Conservation (phyloP, 2,113 vertebrate genomes). For the Mirza zaza region DNA sequence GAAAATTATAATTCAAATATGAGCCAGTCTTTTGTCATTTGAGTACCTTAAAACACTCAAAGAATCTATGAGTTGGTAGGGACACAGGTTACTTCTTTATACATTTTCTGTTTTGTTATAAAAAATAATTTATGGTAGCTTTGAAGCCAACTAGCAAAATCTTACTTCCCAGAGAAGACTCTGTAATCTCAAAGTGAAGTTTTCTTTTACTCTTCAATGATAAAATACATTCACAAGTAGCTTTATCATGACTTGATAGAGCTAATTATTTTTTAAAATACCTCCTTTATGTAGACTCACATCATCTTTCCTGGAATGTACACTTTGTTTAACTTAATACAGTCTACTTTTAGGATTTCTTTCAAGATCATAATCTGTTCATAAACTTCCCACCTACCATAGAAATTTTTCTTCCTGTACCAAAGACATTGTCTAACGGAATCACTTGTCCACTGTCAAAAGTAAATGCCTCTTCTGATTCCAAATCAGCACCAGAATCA, state of each 20-base stretch:
- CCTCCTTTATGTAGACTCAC: not conserved
- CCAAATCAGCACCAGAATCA: not conserved
- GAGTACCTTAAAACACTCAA: not conserved
- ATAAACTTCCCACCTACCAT: not conserved
- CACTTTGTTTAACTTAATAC: not conserved
- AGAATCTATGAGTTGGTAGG: not conserved
- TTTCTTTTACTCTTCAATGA: not conserved
- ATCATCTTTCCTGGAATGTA: not conserved
- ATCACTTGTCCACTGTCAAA: not conserved
- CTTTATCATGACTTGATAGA: not conserved
- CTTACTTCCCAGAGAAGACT: not conserved
- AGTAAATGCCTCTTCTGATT: constrained; percentile 27
- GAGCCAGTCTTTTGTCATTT: not conserved
- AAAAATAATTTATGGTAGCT: not conserved
- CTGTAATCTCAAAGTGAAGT: not conserved
- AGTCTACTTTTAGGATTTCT: not conserved
- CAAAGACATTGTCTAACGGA: not conserved
- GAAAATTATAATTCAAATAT: constrained; percentile 11
- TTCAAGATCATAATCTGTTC: not conserved
- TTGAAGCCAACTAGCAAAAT: constrained; percentile 27
- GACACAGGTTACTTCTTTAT: not conserved
- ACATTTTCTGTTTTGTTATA: not conserved
- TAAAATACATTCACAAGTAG: not conserved
- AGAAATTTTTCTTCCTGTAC: not conserved
- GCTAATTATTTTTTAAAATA: not conserved